These are phyloP conservation scores for Magallana nippona DNA, from an alignment of 2,888 invertebrate species.

Conservation along the genomic window DNA sequence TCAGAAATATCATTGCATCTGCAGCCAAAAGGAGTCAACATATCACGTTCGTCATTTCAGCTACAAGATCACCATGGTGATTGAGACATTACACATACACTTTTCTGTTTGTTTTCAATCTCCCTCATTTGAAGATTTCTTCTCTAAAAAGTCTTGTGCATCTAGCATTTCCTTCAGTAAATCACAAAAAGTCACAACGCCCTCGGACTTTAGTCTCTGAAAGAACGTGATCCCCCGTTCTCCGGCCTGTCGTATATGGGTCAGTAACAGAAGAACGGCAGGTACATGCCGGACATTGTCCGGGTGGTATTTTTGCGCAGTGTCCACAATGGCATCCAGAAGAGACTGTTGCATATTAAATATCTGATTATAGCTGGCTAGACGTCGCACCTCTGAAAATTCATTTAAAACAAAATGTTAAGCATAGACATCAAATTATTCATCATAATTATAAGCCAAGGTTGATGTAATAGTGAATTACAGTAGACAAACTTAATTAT, in stretches of 20 bases:
- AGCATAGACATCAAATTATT: too few relatives aligned
- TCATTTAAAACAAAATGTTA: too few relatives aligned
- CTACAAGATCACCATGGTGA: constrained; percentile 17
- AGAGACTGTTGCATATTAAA: constrained; percentile 71
- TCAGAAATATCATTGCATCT: not conserved
- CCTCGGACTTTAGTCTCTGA: constrained; percentile 72
- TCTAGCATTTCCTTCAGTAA: constrained; percentile 74
- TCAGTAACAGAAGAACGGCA: constrained; percentile 69
- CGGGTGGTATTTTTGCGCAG: constrained; percentile 71
- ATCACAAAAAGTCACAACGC: constrained; percentile 72
- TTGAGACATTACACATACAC: constrained; percentile 16
- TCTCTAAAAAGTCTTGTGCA: constrained; percentile 57
- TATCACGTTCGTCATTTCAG: not conserved
- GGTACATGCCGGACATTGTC: constrained; percentile 71
- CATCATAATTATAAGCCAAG: too few relatives aligned
- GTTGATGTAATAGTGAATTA: too few relatives aligned
- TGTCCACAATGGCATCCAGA: constrained; percentile 71
- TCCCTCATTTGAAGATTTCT: constrained; percentile 41
- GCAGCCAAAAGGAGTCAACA: not conserved
- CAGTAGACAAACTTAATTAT: too few relatives aligned
- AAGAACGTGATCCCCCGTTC: constrained; percentile 73
- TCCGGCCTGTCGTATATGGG: constrained; percentile 74
- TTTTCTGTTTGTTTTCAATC: constrained; percentile 23
- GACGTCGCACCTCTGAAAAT: constrained; percentile 68
- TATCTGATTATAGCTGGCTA: constrained; percentile 70